Evolutionary conservation across 1,140 invertebrate genomes (phyloP).

Genomic region (Bathynomus jamesi): DNA sequence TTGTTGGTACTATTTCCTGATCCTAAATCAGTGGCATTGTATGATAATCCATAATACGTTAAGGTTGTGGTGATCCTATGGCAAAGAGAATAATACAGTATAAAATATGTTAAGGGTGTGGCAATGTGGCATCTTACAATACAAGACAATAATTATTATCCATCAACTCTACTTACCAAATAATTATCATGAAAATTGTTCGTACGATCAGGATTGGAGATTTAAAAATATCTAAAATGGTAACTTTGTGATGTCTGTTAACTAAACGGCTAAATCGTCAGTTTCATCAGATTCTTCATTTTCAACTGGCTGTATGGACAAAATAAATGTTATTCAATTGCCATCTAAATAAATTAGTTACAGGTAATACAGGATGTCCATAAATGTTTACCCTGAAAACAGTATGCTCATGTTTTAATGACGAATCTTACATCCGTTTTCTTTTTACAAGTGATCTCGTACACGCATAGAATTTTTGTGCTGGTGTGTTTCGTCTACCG

Average conservation of each 20-base stretch:
- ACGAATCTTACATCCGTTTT: too few relatives aligned
- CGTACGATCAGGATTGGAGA: conserved; percentile 3
- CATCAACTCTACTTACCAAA: conserved; percentile 17
- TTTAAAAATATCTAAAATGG: conserved; percentile 8
- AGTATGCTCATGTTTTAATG: too few relatives aligned
- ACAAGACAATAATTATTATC: too few relatives aligned
- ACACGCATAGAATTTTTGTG: too few relatives aligned
- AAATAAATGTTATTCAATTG: too few relatives aligned
- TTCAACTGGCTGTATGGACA: background rate
- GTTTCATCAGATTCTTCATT: background rate
- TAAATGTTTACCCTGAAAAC: too few relatives aligned
- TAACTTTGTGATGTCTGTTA: background rate
- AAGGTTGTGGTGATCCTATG: conserved; percentile 17
- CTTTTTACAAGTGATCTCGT: too few relatives aligned
- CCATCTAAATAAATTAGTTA: too few relatives aligned
- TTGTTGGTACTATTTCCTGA: background rate
- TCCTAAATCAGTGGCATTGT: conserved; percentile 7
- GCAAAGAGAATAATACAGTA: background rate
- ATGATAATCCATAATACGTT: conserved; percentile 16
- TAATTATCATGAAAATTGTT: conserved; percentile 11
- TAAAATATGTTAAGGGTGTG: conserved; percentile 1
- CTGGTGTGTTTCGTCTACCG: too few relatives aligned
- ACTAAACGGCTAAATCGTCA: background rate
- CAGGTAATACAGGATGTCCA: too few relatives aligned
- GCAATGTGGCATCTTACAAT: too few relatives aligned